phyloP scores from a whole-genome alignment of 2,888 invertebrate species.

The Nemotelus pantherinus region DNA sequence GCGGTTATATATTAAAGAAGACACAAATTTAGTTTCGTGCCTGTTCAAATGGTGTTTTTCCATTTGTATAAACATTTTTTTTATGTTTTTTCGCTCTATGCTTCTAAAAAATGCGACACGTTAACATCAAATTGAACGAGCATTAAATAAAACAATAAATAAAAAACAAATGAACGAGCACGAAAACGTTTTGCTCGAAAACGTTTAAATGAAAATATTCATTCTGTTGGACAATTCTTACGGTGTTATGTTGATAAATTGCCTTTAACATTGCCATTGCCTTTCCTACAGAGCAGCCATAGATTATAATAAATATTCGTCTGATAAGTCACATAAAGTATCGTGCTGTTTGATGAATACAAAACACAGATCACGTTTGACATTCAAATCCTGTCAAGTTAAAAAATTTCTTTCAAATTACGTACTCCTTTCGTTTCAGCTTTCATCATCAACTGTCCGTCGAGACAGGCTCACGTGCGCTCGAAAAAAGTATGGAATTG shows the following conservation, averaged over 20 bases:
- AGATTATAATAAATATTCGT: conserved; percentile 36
- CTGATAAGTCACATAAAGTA: conserved; percentile 36
- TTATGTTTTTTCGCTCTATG: too few relatives aligned
- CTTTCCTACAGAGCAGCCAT: background rate
- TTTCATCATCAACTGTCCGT: conserved; percentile 4
- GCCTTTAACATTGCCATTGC: background rate
- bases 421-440: conserved; percentile 2
- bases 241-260: conserved; percentile 34
- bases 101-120: too few relatives aligned
- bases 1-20: too few relatives aligned
- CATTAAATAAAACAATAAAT: too few relatives aligned
- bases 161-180: too few relatives aligned
- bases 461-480: background rate
- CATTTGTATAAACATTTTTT: too few relatives aligned
- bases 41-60: too few relatives aligned
- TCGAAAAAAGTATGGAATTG: too few relatives aligned
- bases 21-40: too few relatives aligned
- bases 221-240: conserved; percentile 15
- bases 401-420: conserved; percentile 41
- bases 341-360: conserved; percentile 28
- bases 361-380: conserved; percentile 40
- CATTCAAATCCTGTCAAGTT: conserved; percentile 44
- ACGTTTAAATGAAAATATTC: background rate
- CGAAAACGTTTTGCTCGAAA: too few relatives aligned
- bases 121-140: too few relatives aligned